Evolutionary conservation across 2,797 vertebrate genomes (phyloP).

Genomic region (Simalia tracyae): DNA sequence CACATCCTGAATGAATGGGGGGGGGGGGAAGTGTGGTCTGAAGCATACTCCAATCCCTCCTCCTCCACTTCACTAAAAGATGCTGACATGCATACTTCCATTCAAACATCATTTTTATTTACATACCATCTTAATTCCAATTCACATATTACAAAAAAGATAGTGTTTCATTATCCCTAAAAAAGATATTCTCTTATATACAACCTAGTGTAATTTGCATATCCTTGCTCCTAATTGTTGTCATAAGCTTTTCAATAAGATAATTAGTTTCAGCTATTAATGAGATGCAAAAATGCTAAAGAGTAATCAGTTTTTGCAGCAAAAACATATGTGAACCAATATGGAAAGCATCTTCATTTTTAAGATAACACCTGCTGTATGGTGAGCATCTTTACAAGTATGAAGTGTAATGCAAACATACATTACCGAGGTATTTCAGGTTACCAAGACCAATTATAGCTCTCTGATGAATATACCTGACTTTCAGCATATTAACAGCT

Average conservation of each 20-base stretch:
- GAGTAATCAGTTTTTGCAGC: background rate
- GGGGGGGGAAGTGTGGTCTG: background rate
- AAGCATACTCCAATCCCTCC: background rate
- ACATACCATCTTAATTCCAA: background rate
- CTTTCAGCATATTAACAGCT: background rate
- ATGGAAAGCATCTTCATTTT: background rate
- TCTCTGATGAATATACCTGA: background rate
- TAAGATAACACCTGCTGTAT: background rate
- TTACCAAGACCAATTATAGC: background rate
- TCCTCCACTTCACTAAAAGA: background rate
- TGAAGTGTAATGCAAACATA: background rate
- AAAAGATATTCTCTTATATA: background rate
- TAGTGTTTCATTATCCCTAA: background rate
- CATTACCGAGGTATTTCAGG: background rate
- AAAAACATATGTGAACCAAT: background rate
- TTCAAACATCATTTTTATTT: constrained; percentile 2
- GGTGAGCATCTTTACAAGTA: background rate
- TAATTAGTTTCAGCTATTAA: background rate
- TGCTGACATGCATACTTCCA: background rate
- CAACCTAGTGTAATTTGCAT: background rate
- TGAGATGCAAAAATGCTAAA: background rate
- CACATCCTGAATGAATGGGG: background rate
- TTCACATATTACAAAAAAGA: background rate
- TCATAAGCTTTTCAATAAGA: background rate
- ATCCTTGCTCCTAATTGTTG: background rate